These are phyloP conservation scores for Dasypus novemcinctus DNA, from an alignment of 2,113 vertebrate species.

Conservation along the genomic window DNA sequence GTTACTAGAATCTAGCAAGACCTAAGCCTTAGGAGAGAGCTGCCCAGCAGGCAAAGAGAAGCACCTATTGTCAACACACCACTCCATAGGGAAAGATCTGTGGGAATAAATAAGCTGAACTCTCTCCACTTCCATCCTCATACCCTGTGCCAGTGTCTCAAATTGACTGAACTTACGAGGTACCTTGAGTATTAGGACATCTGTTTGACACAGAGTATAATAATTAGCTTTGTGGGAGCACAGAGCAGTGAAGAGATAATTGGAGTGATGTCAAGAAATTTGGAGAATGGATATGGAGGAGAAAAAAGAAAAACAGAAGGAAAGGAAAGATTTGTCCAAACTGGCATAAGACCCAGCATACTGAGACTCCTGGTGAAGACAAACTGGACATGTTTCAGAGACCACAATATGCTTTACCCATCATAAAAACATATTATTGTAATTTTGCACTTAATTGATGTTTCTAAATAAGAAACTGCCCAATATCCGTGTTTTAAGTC, in stretches of 20 bases:
- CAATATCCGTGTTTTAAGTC: neutral
- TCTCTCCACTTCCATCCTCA: neutral
- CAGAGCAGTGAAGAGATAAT: neutral
- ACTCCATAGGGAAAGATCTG: neutral
- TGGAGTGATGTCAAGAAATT: neutral
- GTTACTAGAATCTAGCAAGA: neutral
- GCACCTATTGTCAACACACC: neutral
- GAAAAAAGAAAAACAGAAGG: neutral
- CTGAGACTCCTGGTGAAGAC: neutral
- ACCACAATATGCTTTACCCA: neutral
- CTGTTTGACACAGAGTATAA: neutral
- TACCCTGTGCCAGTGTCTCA: neutral
- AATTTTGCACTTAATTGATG: constrained; percentile 49
- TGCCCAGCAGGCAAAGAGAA: neutral
- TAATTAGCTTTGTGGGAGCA: neutral
- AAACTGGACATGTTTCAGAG: neutral
- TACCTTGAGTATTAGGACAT: neutral
- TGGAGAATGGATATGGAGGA: neutral
- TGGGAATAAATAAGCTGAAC: neutral
- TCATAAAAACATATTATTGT: neutral
- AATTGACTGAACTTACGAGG: neutral
- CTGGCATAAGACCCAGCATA: neutral
- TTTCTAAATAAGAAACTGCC: constrained; percentile 42
- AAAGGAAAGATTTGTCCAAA: neutral
- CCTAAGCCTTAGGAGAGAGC: neutral